These are phyloP conservation scores for Metacarcinus magister DNA, from an alignment of 2,888 invertebrate genomes.

Conservation along the genomic window DNA sequence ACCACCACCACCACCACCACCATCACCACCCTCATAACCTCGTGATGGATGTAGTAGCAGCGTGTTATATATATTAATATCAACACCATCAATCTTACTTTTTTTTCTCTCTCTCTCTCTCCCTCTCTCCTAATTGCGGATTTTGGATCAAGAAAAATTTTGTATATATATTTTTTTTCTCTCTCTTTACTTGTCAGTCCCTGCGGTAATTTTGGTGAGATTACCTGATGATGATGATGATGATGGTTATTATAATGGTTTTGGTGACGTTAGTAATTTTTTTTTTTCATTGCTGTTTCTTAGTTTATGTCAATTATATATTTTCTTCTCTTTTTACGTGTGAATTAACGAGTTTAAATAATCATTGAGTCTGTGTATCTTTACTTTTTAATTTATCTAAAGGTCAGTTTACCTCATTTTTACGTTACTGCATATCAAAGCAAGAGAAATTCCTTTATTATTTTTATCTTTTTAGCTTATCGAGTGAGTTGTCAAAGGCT, in stretches of 20 bases:
- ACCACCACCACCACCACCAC: conserved; percentile 45
- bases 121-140: background rate
- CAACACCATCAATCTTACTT: conserved; percentile 37
- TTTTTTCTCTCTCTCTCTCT: background rate
- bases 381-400: too few species aligned
- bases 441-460: too few species aligned
- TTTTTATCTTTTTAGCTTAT: too few species aligned
- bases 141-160: background rate
- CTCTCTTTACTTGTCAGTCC: background rate
- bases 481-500: too few species aligned
- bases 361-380: too few species aligned
- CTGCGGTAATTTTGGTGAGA: background rate
- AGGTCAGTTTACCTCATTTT: too few species aligned
- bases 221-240: background rate
- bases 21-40: background rate
- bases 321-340: background rate
- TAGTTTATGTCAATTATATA: background rate
- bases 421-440: too few species aligned
- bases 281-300: background rate
- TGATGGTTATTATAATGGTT: background rate
- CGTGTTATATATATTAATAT: conserved; percentile 17
- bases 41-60: conserved; percentile 9
- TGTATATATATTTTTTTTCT: background rate
- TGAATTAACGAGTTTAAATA: background rate
- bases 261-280: background rate